Percentiles rank a stretch among this genome's conserved stretches.
Conservation (phyloP, 1,140 invertebrate species). For the Psix sp. region DNA sequence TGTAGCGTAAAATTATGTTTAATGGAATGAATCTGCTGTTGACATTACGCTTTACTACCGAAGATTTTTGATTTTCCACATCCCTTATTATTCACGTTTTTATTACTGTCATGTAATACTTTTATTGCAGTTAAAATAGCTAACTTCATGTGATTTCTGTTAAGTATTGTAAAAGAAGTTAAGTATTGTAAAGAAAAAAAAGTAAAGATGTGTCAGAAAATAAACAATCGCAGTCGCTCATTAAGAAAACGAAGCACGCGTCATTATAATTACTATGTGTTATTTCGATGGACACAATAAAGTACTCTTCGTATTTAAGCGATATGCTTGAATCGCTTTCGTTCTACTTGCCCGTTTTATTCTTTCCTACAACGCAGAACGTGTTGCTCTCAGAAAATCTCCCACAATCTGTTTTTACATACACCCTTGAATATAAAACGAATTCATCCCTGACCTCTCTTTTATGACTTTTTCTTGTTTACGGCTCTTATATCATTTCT, state of each 20-base stretch:
- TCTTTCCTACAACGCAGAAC: slow-evolving; percentile 10
- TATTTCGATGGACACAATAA: slow-evolving; percentile 40
- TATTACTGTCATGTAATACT: too few species aligned
- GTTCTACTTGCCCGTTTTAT: slow-evolving; percentile 32
- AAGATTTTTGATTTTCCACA: too few species aligned
- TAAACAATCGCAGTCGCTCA: too few species aligned
- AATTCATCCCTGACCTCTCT: slow-evolving; percentile 56
- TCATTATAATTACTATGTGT: too few species aligned
- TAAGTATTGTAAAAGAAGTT: too few species aligned
- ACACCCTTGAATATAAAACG: slow-evolving; percentile 61
- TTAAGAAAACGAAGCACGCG: too few species aligned
- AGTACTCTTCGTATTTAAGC: slow-evolving; percentile 35
- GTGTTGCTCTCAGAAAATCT: slow-evolving; percentile 51
- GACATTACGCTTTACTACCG: slow-evolving; percentile 29
- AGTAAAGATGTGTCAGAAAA: too few species aligned
- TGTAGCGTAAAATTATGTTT: slow-evolving; percentile 47
- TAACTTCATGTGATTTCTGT: too few species aligned
- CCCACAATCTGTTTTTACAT: slow-evolving; percentile 45
- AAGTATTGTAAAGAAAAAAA: too few species aligned
- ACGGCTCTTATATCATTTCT: slow-evolving; percentile 39
- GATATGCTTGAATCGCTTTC: slow-evolving; percentile 29
- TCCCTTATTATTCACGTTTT: too few species aligned
- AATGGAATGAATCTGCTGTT: slow-evolving; percentile 42
- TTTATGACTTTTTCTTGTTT: slow-evolving; percentile 51
- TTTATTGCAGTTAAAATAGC: too few species aligned